These are phyloP conservation scores for Sporophila hypoxantha DNA, from an alignment of 2,113 vertebrate genomes.

Conservation along the genomic window DNA sequence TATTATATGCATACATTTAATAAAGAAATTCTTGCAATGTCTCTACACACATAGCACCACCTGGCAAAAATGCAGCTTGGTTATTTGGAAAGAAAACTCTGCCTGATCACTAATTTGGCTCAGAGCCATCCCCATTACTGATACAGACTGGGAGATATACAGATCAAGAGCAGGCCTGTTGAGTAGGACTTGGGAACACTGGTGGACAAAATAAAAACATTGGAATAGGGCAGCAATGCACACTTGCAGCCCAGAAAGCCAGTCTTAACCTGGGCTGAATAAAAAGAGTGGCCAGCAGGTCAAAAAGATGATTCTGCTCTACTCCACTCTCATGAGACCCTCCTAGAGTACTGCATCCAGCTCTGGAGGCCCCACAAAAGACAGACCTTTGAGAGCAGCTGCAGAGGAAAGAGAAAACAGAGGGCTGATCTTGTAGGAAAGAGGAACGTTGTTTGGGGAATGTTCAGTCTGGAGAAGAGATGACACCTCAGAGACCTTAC, in stretches of 20 bases:
- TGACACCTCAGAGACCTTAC: background rate
- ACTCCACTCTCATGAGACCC: background rate
- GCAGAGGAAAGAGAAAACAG: background rate
- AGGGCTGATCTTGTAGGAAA: background rate
- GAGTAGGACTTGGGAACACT: background rate
- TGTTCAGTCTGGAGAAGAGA: background rate
- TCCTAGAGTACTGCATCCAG: background rate
- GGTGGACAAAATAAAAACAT: background rate
- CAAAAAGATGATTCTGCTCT: background rate
- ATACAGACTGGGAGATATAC: background rate
- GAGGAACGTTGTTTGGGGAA: background rate
- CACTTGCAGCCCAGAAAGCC: background rate
- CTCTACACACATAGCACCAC: no score
- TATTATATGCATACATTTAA: background rate
- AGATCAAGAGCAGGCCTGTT: background rate
- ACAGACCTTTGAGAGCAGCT: background rate
- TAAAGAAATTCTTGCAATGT: background rate
- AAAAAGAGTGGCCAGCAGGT: background rate
- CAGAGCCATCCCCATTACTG: background rate
- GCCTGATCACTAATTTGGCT: background rate
- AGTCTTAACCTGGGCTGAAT: no score
- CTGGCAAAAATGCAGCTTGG: background rate
- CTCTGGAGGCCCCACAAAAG: background rate
- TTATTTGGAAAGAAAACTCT: background rate
- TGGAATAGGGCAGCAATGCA: background rate